Conservation (phyloP, 2,888 invertebrate species). For the Schizaphis graminum region DNA sequence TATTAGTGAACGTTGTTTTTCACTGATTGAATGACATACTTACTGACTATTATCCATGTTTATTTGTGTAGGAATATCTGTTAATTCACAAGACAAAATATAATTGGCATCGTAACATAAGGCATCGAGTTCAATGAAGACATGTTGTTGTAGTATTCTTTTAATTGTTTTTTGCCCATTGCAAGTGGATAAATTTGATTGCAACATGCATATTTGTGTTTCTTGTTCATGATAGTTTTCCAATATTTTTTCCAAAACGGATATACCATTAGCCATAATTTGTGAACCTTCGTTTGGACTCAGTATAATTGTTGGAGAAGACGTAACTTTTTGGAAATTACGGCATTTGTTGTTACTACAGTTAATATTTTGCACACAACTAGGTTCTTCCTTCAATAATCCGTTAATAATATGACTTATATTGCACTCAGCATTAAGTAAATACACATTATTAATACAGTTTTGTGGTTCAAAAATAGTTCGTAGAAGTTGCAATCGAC, state of each 20-base stretch:
- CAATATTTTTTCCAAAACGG: background rate
- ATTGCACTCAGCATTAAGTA: constrained; percentile 10
- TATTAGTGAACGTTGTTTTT: background rate
- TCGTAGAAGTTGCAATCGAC: background rate
- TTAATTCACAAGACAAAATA: background rate
- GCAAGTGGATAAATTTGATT: background rate
- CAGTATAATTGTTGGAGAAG: constrained; percentile 1
- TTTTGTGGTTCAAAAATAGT: constrained; percentile 1
- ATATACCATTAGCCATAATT: background rate
- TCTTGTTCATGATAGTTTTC: background rate
- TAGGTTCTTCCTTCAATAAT: background rate
- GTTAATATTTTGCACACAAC: background rate
- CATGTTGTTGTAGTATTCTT: background rate
- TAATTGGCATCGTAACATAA: background rate
- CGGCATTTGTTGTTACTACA: background rate
- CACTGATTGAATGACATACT: background rate
- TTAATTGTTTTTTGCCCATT: constrained; percentile 5
- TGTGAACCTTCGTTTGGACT: background rate
- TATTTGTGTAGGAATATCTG: background rate
- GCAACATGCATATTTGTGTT: background rate
- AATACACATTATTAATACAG: background rate
- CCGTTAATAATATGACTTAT: background rate
- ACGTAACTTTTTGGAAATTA: background rate
- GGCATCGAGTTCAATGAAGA: background rate
- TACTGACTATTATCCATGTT: background rate